These are phyloP conservation scores for Arctocebus calabarensis DNA, from an alignment of 2,797 vertebrate genomes.

Conservation along the genomic window DNA sequence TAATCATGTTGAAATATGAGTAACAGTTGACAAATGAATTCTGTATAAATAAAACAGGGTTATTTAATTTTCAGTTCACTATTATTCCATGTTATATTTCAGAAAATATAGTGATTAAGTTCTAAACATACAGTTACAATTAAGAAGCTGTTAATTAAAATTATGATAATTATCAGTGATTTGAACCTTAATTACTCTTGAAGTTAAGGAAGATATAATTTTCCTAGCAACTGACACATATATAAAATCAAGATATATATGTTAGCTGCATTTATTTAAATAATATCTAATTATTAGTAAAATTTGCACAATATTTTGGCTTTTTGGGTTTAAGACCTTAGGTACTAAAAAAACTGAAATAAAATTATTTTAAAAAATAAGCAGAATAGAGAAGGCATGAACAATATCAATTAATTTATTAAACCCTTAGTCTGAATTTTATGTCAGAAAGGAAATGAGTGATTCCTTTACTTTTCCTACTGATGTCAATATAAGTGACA, in stretches of 20 bases:
- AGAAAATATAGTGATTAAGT: conserved; percentile 68
- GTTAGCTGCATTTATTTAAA: conserved; percentile 65
- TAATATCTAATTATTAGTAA: conserved; percentile 33
- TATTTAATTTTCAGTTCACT: conserved; percentile 67
- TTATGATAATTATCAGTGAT: conserved; percentile 79
- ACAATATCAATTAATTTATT: not conserved
- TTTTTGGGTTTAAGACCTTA: conserved; percentile 9
- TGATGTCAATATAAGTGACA: not conserved
- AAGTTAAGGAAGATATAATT: conserved; percentile 75
- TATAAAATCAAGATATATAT: conserved; percentile 73
- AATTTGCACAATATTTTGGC: not conserved
- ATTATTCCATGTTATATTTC: conserved; percentile 62
- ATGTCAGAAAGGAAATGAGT: not conserved
- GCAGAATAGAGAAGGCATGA: not conserved
- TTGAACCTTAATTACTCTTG: conserved; percentile 82
- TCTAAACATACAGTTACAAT: conserved; percentile 68
- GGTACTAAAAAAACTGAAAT: not conserved
- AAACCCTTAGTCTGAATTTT: conserved; percentile 1
- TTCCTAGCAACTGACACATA: conserved; percentile 70
- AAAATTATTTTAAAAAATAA: not conserved
- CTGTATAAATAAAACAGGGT: conserved; percentile 77
- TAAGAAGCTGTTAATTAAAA: conserved; percentile 80
- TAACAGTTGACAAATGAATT: conserved; percentile 68
- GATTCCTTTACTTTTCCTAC: not conserved
- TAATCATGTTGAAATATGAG: conserved; percentile 1